Evolutionary conservation across 1,140 invertebrate species (phyloP).

Genomic region (Zaprionus kolodkinae): DNA sequence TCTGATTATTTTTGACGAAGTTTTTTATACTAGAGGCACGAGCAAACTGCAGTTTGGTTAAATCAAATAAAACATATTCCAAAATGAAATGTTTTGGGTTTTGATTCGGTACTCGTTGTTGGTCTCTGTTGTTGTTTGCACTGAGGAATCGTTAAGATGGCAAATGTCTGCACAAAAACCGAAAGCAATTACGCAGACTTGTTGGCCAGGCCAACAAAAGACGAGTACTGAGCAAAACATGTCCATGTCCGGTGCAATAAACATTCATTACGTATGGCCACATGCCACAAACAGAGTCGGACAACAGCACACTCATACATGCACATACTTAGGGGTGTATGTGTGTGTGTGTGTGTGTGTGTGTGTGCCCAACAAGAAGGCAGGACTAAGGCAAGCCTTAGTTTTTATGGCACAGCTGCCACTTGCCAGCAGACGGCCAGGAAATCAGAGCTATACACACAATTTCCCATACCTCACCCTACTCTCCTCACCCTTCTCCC

Average conservation of each 20-base stretch:
- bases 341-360: not conserved
- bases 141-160: constrained; percentile 55
- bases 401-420: constrained; percentile 79
- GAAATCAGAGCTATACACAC: constrained; percentile 67
- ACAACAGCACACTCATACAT: constrained; percentile 26
- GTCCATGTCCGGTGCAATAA: constrained; percentile 81
- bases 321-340: not conserved
- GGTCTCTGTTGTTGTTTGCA: constrained; percentile 9
- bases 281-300: constrained; percentile 74
- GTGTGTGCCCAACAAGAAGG: constrained; percentile 2
- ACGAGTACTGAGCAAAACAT: constrained; percentile 66
- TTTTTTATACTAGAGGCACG: no score
- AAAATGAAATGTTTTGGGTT: not conserved
- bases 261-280: constrained; percentile 80
- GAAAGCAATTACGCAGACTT: constrained; percentile 73
- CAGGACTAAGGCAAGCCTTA: constrained; percentile 42
- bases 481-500: constrained; percentile 5
- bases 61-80: not conserved
- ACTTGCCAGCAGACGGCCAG: constrained; percentile 69
- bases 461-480: not conserved
- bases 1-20: no score
- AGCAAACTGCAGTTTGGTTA: no score
- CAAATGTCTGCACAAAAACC: constrained; percentile 54
- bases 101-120: not conserved
- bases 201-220: constrained; percentile 61